Percentiles rank a stretch among this genome's conserved stretches.
phyloP scores from a whole-genome alignment of 2,888 invertebrate species.

The Fragum fragum region DNA sequence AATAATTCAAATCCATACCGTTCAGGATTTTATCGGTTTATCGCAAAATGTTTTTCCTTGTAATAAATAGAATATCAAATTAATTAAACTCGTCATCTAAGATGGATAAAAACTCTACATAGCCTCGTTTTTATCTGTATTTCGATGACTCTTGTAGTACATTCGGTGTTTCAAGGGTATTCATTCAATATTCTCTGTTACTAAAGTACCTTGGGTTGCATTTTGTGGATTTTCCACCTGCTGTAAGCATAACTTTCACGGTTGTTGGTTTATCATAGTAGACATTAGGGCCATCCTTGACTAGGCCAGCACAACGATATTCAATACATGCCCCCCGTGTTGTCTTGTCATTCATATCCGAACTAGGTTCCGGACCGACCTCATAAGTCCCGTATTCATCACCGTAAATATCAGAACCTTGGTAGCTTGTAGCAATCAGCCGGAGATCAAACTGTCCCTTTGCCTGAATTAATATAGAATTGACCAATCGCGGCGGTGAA shows the following conservation, averaged over 20 bases:
- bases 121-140: too few species aligned
- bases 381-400: conserved; percentile 38
- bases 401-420: not conserved
- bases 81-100: too few species aligned
- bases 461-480: too few species aligned
- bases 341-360: not conserved
- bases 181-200: too few species aligned
- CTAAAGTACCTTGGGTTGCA: conserved; percentile 14
- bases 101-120: too few species aligned
- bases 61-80: too few species aligned
- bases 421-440: conserved; percentile 30
- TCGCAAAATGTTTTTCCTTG: too few species aligned
- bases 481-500: too few species aligned
- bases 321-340: conserved; percentile 45
- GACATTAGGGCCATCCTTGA: conserved; percentile 7
- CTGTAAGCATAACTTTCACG: conserved; percentile 1
- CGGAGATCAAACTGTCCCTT: conserved; percentile 20
- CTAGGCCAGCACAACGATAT: conserved; percentile 38
- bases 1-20: too few species aligned
- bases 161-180: too few species aligned
- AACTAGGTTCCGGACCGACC: conserved; percentile 37
- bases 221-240: not conserved
- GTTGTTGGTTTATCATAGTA: conserved; percentile 18
- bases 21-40: too few species aligned
- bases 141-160: too few species aligned